A percentile compares a stretch with the other conserved stretches of the same genome.
Conservation (phyloP, 2,113 vertebrate species). For the Muntiacus reevesi region DNA sequence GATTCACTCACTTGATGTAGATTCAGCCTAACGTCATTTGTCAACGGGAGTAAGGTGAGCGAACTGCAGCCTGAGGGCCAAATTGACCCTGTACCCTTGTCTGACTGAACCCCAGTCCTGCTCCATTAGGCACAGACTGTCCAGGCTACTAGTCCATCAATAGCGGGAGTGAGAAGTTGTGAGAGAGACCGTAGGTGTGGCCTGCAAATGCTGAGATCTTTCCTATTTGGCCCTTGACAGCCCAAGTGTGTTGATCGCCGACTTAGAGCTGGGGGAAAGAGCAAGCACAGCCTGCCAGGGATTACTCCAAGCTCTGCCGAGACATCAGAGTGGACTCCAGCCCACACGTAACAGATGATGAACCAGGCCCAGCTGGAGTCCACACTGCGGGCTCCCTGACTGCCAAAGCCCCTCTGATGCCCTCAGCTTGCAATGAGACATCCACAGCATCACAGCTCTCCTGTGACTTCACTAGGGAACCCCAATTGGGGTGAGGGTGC, state of each 20-base stretch:
- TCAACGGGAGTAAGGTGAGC: background rate
- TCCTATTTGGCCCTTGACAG: background rate
- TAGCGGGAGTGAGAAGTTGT: background rate
- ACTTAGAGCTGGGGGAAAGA: background rate
- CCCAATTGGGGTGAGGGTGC: accelerated
- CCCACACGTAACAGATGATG: background rate
- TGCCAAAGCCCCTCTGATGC: background rate
- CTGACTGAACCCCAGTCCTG: background rate
- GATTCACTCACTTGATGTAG: background rate
- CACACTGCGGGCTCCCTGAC: background rate
- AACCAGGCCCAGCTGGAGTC: background rate
- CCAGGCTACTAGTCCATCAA: accelerated
- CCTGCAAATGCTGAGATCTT: background rate
- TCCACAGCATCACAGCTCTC: background rate
- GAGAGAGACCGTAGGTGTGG: background rate
- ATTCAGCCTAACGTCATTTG: background rate
- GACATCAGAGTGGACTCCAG: background rate
- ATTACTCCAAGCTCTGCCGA: background rate
- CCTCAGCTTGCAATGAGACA: accelerated
- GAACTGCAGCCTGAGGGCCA: background rate
- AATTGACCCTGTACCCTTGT: too few species aligned
- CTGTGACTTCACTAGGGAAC: too few species aligned
- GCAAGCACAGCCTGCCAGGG: background rate
- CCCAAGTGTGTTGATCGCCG: background rate
- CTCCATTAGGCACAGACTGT: accelerated